Conservation (phyloP, 2,113 vertebrate species). For the Tetrao urogallus region DNA sequence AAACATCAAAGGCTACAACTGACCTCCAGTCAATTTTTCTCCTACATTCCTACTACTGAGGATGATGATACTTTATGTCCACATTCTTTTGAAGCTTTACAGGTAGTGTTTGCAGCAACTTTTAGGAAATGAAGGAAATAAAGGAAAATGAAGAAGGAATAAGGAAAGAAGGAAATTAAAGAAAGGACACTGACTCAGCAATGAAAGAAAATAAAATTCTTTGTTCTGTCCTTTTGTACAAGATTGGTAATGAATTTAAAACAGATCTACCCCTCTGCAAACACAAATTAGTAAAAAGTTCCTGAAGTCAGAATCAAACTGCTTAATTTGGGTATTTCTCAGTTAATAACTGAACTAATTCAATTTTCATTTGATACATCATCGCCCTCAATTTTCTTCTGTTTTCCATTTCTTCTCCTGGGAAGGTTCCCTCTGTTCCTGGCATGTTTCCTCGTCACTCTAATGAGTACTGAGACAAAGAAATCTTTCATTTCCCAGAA, state of each 20-base stretch:
- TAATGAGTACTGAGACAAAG: conserved; percentile 42
- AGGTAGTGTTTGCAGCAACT: neutral
- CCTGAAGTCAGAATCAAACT: neutral
- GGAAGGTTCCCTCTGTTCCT: conserved; percentile 18
- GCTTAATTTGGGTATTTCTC: neutral
- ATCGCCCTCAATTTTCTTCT: conserved; percentile 8
- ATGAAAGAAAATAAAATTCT: neutral
- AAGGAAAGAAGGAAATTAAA: no score
- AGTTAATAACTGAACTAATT: conserved; percentile 3
- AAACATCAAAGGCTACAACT: neutral
- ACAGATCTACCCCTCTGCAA: neutral
- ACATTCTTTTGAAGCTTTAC: neutral
- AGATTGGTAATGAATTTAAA: conserved; percentile 5
- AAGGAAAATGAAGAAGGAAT: no score
- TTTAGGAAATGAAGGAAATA: neutral
- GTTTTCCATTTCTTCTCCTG: neutral
- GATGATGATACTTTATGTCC: neutral
- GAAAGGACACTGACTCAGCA: neutral
- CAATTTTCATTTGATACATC: conserved; percentile 8
- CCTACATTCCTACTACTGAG: neutral
- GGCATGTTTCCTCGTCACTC: neutral
- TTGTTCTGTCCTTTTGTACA: neutral
- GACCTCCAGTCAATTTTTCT: neutral
- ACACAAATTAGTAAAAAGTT: neutral
- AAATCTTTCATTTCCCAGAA: conserved; percentile 40